Conservation (phyloP, 2,888 invertebrate species). For the Antitype chi region DNA sequence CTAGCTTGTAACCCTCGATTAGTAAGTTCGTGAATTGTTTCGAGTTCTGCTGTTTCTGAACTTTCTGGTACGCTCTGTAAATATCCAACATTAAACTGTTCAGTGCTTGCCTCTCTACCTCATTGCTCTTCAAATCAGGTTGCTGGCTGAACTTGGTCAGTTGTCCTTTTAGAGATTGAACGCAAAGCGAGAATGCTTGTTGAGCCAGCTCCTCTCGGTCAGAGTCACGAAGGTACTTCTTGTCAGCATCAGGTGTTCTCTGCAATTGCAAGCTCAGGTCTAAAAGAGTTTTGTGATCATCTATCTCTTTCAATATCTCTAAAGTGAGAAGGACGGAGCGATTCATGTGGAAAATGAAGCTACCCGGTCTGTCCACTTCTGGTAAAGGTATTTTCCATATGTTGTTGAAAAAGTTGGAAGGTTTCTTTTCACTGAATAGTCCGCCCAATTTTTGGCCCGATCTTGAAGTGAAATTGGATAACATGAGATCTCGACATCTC, state of each 20-base stretch:
- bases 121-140: conserved; percentile 85
- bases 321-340: conserved; percentile 95
- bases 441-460: conserved; percentile 93
- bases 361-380: conserved; percentile 98
- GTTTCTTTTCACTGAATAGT: conserved; percentile 96
- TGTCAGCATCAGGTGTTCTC: conserved; percentile 96
- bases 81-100: conserved; percentile 90
- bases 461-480: conserved; percentile 93
- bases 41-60: conserved; percentile 91
- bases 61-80: conserved; percentile 93
- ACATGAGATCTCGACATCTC: conserved; percentile 93
- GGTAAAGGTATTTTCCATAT: conserved; percentile 97
- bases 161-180: conserved; percentile 92
- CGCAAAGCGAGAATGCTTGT: conserved; percentile 94
- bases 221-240: conserved; percentile 96
- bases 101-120: conserved; percentile 86
- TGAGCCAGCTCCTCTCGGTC: conserved; percentile 95
- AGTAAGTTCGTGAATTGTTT: conserved; percentile 92
- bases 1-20: conserved; percentile 93
- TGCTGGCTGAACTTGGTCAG: conserved; percentile 90
- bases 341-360: conserved; percentile 97
- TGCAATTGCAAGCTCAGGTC: conserved; percentile 95
- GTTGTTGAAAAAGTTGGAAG: conserved; percentile 97
- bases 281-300: conserved; percentile 95
- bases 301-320: conserved; percentile 94